Percentiles rank a stretch among this genome's conserved stretches.
Evolutionary conservation across 1,140 invertebrate genomes (phyloP).

Genomic region (Zaprionus vittiger): DNA sequence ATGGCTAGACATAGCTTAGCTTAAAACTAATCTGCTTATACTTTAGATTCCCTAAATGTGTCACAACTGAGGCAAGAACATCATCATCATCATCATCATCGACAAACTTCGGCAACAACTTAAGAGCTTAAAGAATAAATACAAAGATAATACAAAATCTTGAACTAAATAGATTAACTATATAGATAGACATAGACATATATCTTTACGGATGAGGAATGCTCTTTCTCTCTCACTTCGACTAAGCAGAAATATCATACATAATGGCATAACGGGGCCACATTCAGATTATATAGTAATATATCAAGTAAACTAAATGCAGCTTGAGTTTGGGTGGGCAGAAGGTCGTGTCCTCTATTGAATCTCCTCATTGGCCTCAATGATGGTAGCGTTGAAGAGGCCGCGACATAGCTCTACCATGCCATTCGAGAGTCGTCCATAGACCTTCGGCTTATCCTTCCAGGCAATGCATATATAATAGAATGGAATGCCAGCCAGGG

Average conservation of each 20-base stretch:
- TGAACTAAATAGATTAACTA: conserved; percentile 26
- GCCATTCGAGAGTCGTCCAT: conserved; percentile 64
- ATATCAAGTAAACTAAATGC: conserved; percentile 57
- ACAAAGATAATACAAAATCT: conserved; percentile 42
- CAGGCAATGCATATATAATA: conserved; percentile 95
- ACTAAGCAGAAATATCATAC: conserved; percentile 62
- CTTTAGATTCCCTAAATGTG: conserved; percentile 69
- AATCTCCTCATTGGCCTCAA: conserved; percentile 70
- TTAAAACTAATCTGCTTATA: conserved; percentile 32
- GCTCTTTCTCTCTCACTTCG: conserved; percentile 31
- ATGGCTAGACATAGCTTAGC: conserved; percentile 21
- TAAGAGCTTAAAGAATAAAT: conserved; percentile 59
- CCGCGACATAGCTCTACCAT: conserved; percentile 74
- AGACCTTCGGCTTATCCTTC: conserved; percentile 89
- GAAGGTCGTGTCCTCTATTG: conserved; percentile 37
- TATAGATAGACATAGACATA: conserved; percentile 37
- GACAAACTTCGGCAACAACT: conserved; percentile 27
- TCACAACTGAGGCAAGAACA: conserved; percentile 54
- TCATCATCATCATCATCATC: neutral
- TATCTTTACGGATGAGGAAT: conserved; percentile 55
- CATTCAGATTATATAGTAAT: conserved; percentile 42
- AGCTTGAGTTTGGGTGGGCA: neutral
- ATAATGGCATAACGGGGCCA: conserved; percentile 20
- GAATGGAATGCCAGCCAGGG: conserved; percentile 95
- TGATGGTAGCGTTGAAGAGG: conserved; percentile 80